Conservation (phyloP, 2,888 invertebrate species). For the Cryptocheilus praepositus region DNA sequence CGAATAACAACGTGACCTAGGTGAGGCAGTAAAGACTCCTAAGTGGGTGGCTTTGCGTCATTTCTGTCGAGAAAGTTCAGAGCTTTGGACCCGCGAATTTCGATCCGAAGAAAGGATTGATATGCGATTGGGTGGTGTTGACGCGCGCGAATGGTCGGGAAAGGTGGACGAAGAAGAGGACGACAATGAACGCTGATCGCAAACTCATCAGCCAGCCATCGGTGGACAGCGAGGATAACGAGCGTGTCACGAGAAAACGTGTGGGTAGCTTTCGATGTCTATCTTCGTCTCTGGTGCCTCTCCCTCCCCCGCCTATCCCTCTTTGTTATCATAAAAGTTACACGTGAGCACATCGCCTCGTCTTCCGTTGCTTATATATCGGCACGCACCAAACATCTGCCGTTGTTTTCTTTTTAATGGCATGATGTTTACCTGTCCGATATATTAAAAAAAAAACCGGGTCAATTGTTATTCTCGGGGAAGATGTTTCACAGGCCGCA, state of each 20-base stretch:
- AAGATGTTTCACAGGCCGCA: too few relatives aligned
- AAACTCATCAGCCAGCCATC: conserved; percentile 63
- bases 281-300: conserved; percentile 13
- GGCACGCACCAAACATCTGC: too few relatives aligned
- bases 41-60: too few relatives aligned
- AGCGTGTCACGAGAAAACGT: conserved; percentile 53
- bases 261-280: conserved; percentile 54
- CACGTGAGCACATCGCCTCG: background rate
- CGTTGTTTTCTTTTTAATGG: too few relatives aligned
- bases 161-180: conserved; percentile 47
- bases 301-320: background rate
- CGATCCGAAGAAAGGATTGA: conserved; percentile 25
- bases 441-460: too few relatives aligned
- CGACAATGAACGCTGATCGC: conserved; percentile 62
- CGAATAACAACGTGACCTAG: too few relatives aligned
- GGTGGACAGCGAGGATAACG: conserved; percentile 64
- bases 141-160: conserved; percentile 33
- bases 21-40: too few relatives aligned
- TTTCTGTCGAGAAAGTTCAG: too few relatives aligned
- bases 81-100: too few relatives aligned
- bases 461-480: too few relatives aligned
- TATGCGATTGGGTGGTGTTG: conserved; percentile 37
- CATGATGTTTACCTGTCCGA: too few relatives aligned
- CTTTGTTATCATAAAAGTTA: background rate
- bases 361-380: too few relatives aligned